Evolutionary conservation across 2,888 invertebrate genomes (phyloP), one percentile per base, ranked within the genome.

Genomic region (Drosophila nr. perissopoda): DNA sequence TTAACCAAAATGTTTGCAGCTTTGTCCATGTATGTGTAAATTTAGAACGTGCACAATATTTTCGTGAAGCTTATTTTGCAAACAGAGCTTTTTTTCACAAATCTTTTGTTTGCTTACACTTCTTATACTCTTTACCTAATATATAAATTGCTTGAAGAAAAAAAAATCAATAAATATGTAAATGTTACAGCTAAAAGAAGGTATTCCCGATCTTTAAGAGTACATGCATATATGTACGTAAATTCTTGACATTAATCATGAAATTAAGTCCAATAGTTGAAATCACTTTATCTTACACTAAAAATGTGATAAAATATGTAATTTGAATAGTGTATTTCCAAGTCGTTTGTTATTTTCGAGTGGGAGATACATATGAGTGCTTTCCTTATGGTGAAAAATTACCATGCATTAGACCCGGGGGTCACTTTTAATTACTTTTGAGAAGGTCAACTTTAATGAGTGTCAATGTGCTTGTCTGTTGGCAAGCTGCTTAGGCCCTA

Each of bases 341-440:
- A 54, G 58, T 72, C 53, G 29, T 31, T 13, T 5, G 1, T 11
- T n/a, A 10, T 36, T 21, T 16, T 2, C 2, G n/a, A 53, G 48
- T 13, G 7, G 11, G 21, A n/a, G 31, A 31, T 40, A 38, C 38
- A 59, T 54, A 53, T 65, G 38, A 27, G 56, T 45, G 54, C 25
- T 42, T 38, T 33, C 51, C 16, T 16, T 49, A 42, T 48, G 63
- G 58, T 91, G 91, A 91, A 89, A 90, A 91, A 92, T 92, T 88
- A 83, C 84, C 78, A 63, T 80, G 70, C 91, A 89, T 91, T 91
- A 90, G 83, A 83, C 84, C 87, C 79, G 78, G 82, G 91, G 92
- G 92, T 91, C 89, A 87, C 85, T 91, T 89, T 91, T 91, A 91
- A 91, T 91, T 91, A 91, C 92, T 90, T 91, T 90, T 62, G 78